These are phyloP conservation scores for Valencia hispanica DNA, from an alignment of 2,797 vertebrate species.

Conservation along the genomic window DNA sequence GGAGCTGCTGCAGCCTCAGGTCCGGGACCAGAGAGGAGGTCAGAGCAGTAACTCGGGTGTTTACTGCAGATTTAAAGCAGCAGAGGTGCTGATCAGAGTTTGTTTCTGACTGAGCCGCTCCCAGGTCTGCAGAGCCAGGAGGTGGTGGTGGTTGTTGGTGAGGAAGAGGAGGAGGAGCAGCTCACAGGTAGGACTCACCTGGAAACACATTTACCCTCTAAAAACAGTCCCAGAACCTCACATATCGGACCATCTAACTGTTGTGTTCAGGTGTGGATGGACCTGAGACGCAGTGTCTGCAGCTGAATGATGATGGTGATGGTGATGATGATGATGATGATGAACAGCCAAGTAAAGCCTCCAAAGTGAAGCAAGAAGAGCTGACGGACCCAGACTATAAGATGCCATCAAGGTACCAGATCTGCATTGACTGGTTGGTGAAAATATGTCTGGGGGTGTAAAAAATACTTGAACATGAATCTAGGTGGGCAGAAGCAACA, in stretches of 20 bases:
- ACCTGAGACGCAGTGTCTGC: not conserved
- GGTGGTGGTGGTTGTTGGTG: slow-evolving; percentile 11
- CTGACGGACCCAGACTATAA: slow-evolving; percentile 42
- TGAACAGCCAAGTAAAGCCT: not conserved
- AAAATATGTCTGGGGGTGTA: no score
- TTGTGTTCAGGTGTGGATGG: not conserved
- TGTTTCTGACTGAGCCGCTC: not conserved
- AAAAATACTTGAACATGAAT: no score
- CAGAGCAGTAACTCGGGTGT: no score
- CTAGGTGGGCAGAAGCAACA: no score
- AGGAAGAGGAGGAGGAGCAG: slow-evolving; percentile 9
- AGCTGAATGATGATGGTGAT: no score
- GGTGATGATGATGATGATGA: not conserved
- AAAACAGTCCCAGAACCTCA: no score
- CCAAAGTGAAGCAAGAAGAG: slow-evolving; percentile 12
- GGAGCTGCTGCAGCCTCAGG: slow-evolving; percentile 40
- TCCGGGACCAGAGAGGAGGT: not conserved
- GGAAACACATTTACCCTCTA: no score
- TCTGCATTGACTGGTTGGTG: not conserved
- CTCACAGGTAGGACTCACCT: slow-evolving; percentile 4
- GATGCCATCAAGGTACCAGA: slow-evolving; percentile 29
- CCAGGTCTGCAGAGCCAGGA: slow-evolving; percentile 4
- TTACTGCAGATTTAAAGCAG: not conserved
- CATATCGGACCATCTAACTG: no score
- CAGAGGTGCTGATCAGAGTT: not conserved